A percentile compares a stretch with the other conserved stretches of the same genome.
phyloP scores from a whole-genome alignment of 2,797 vertebrate genomes.

The Protosalanx chinensis region DNA sequence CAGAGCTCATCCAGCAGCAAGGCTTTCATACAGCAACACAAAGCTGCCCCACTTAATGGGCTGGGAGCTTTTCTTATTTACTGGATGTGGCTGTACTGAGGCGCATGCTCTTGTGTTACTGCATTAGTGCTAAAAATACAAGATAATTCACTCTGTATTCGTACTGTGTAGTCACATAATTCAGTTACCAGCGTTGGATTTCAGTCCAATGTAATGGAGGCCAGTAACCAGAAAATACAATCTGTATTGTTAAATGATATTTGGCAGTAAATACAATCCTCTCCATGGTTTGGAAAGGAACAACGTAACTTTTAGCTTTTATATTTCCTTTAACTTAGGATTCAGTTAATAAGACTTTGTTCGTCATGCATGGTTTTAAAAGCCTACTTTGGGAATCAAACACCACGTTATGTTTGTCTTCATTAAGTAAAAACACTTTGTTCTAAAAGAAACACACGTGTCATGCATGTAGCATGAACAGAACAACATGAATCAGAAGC shows the following conservation, averaged over 20 bases:
- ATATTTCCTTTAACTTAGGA: conserved; percentile 1
- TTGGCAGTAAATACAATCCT: conserved; percentile 45
- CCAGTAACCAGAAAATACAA: conserved; percentile 43
- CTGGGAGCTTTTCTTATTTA: conserved; percentile 31
- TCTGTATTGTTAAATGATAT: conserved; percentile 45
- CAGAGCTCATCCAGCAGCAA: conserved; percentile 48
- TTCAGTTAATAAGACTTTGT: neutral
- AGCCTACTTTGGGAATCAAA: neutral
- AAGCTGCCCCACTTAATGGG: conserved; percentile 47
- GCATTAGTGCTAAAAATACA: conserved; percentile 41
- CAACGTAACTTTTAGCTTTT: neutral
- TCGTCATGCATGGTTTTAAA: too few relatives aligned
- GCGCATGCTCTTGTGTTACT: conserved; percentile 44
- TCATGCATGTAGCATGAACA: too few relatives aligned
- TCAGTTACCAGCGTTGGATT: conserved; percentile 58
- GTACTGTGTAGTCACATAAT: conserved; percentile 46
- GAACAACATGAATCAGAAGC: too few relatives aligned
- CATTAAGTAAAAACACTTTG: too few relatives aligned
- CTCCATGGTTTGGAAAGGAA: conserved; percentile 22
- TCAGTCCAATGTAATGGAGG: conserved; percentile 48
- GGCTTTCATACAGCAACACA: conserved; percentile 43
- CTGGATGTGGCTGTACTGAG: conserved; percentile 21
- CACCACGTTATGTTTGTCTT: neutral
- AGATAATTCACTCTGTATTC: conserved; percentile 40
- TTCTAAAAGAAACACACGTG: too few relatives aligned